Percentiles rank a stretch among this genome's conserved stretches.
These are phyloP conservation scores for Timandra comae DNA, from an alignment of 2,888 invertebrate species.

Conservation along the genomic window DNA sequence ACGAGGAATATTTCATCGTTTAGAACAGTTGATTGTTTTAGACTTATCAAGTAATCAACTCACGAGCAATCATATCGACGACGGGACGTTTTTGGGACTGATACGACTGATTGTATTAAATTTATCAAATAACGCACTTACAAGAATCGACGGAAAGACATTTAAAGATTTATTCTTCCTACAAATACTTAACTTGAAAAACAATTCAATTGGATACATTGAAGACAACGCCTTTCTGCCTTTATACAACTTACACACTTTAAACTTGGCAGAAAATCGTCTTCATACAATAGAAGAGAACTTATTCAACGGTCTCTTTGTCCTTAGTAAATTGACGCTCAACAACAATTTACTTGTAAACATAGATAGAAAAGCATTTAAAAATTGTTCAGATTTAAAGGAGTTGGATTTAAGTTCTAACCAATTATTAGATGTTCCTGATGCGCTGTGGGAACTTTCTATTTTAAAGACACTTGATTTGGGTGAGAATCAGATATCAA, in stretches of 20 bases:
- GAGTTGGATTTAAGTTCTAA: slow-evolving; percentile 93
- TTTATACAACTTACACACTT: slow-evolving; percentile 90
- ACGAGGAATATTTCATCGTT: slow-evolving; percentile 87
- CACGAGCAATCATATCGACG: slow-evolving; percentile 89
- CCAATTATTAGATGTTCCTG: slow-evolving; percentile 87
- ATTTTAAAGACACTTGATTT: slow-evolving; percentile 92
- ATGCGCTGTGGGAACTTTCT: slow-evolving; percentile 86
- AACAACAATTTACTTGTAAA: slow-evolving; percentile 90
- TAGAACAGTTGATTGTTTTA: slow-evolving; percentile 89
- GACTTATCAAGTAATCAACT: slow-evolving; percentile 91
- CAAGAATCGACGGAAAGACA: slow-evolving; percentile 87
- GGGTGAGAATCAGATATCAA: slow-evolving; percentile 92
- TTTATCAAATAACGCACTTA: slow-evolving; percentile 90
- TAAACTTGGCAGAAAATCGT: slow-evolving; percentile 92
- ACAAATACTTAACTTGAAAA: slow-evolving; percentile 89
- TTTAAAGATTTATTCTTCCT: slow-evolving; percentile 92
- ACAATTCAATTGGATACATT: slow-evolving; percentile 92
- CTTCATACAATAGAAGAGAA: slow-evolving; percentile 88
- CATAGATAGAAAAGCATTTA: slow-evolving; percentile 88
- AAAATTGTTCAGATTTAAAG: slow-evolving; percentile 91
- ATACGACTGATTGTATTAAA: slow-evolving; percentile 90
- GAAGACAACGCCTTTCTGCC: slow-evolving; percentile 92
- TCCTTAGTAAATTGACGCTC: slow-evolving; percentile 88
- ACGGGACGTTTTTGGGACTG: slow-evolving; percentile 89
- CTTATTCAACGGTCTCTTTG: slow-evolving; percentile 89